A percentile compares a stretch with the other conserved stretches of the same genome.
Evolutionary conservation across 2,888 invertebrate species (phyloP).

Genomic region (Xanthorhoe spadicearia): DNA sequence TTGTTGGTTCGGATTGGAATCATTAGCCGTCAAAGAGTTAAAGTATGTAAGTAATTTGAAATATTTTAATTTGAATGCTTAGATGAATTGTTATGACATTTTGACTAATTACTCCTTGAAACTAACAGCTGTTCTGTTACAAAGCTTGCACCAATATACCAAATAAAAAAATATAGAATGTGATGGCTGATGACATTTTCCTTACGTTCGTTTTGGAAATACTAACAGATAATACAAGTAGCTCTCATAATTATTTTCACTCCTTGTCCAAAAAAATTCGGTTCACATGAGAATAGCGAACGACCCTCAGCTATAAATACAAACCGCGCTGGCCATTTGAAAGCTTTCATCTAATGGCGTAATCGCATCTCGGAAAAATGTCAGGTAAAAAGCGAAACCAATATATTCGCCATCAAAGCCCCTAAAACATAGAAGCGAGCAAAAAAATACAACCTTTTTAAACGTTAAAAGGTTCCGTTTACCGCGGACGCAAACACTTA

Average conservation of each 20-base stretch:
- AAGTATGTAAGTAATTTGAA: no score
- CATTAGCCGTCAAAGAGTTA: no score
- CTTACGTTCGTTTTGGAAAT: background rate
- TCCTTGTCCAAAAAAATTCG: background rate
- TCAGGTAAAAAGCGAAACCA: conserved; percentile 73
- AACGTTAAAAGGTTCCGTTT: conserved; percentile 83
- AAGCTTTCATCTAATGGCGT: conserved; percentile 61
- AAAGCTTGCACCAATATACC: no score
- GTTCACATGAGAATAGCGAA: conserved; percentile 13
- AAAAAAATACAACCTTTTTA: conserved; percentile 78
- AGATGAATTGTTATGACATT: no score
- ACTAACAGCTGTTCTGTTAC: no score
- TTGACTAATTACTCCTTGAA: no score
- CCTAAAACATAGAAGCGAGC: conserved; percentile 72
- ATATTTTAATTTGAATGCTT: no score
- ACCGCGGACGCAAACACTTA: conserved; percentile 84
- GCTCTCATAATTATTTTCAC: background rate
- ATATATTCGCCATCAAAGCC: conserved; percentile 75
- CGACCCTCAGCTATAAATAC: conserved; percentile 37
- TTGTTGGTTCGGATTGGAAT: no score
- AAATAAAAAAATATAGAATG: no score
- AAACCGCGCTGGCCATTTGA: conserved; percentile 46
- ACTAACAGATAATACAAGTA: background rate
- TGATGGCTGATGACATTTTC: no score
- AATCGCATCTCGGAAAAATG: conserved; percentile 72